phyloP scores from a whole-genome alignment of 92 coral and sea anemone species.

The Umimayanthus kanabou region DNA sequence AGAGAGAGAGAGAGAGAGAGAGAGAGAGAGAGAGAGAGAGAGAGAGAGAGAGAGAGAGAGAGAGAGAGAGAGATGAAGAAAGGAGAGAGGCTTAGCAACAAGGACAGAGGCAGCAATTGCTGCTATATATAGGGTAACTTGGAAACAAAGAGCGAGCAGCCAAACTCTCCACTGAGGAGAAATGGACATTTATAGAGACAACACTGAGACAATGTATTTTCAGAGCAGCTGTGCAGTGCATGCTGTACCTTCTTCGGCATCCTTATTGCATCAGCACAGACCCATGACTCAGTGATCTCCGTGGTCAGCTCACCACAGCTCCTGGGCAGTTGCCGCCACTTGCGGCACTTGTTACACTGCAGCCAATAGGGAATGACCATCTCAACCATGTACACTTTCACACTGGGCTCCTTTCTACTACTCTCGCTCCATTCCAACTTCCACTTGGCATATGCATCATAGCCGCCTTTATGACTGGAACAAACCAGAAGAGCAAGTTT shows the following conservation, averaged over 20 bases:
- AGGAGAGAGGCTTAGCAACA: too few relatives aligned
- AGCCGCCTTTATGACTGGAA: constrained; percentile 89
- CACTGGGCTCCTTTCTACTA: constrained; percentile 84
- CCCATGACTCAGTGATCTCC: constrained; percentile 70
- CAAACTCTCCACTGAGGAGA: too few relatives aligned
- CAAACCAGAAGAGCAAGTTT: neutral
- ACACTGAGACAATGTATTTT: too few relatives aligned
- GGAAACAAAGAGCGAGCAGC: too few relatives aligned
- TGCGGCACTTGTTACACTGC: constrained; percentile 76
- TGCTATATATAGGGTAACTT: too few relatives aligned
- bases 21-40: too few relatives aligned
- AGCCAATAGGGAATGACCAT: constrained; percentile 91
- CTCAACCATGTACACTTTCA: constrained; percentile 87
- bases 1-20: too few relatives aligned
- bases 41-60: too few relatives aligned
- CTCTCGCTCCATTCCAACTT: constrained; percentile 87
- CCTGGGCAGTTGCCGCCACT: constrained; percentile 77
- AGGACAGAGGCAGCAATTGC: too few relatives aligned
- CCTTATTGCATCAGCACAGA: constrained; percentile 52
- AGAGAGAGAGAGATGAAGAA: too few relatives aligned
- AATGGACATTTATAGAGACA: too few relatives aligned
- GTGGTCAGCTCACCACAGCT: constrained; percentile 66
- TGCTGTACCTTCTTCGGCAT: constrained; percentile 38
- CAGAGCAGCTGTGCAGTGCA: too few relatives aligned
- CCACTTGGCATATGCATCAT: constrained; percentile 86